Evolutionary conservation across 1,140 invertebrate genomes (phyloP).

Genomic region (Bombus waltoni): DNA sequence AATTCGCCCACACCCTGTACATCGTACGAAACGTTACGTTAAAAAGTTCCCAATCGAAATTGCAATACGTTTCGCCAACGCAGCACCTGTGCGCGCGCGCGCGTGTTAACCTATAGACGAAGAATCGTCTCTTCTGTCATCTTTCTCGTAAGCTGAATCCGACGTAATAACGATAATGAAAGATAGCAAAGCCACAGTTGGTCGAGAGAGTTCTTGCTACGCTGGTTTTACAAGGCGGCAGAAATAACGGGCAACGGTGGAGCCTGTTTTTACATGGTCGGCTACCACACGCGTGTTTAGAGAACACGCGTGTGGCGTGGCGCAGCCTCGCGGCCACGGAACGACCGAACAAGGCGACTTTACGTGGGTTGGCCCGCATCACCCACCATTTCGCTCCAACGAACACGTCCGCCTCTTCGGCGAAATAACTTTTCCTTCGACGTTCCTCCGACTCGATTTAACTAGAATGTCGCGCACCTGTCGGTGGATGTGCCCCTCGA

Average conservation of each 20-base stretch:
- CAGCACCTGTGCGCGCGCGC: no score
- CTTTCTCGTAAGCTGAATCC: no score
- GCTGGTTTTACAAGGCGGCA: background rate
- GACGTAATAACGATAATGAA: background rate
- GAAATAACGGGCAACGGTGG: slow-evolving; percentile 20
- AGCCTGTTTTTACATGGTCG: slow-evolving; percentile 19
- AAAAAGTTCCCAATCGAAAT: no score
- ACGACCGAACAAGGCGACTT: slow-evolving; percentile 53
- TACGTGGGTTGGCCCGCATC: slow-evolving; percentile 50
- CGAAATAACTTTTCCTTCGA: background rate
- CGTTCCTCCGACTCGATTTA: background rate
- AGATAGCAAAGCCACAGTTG: slow-evolving; percentile 11
- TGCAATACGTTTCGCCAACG: no score
- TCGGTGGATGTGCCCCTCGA: no score
- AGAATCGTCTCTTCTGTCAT: no score
- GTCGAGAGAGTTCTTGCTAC: background rate
- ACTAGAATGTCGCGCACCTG: no score
- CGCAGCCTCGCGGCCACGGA: slow-evolving; percentile 12
- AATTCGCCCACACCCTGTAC: no score
- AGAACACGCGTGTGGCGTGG: slow-evolving; percentile 32
- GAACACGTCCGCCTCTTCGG: slow-evolving; percentile 25
- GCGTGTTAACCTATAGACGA: no score
- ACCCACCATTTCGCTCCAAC: slow-evolving; percentile 54
- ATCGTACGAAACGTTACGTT: no score
- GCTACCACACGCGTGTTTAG: slow-evolving; percentile 47